Conservation (phyloP, 2,888 invertebrate species). For the Celastrina argiolus region DNA sequence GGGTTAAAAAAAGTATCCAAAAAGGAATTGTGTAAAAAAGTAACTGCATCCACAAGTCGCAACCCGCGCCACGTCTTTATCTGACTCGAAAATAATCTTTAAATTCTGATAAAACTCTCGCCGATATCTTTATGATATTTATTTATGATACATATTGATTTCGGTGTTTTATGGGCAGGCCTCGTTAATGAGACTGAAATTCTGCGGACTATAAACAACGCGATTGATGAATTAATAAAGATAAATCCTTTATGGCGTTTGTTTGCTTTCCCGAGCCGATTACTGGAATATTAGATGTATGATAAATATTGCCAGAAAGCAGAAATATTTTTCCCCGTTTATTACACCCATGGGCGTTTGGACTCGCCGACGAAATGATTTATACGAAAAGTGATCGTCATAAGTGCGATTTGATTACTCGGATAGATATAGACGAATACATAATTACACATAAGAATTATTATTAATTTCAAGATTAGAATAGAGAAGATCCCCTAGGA, state of each 20-base stretch:
- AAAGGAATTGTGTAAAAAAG: not conserved
- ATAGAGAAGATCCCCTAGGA: no score
- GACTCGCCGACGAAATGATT: not conserved
- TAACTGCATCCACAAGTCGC: not conserved
- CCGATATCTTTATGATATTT: not conserved
- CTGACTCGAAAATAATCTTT: not conserved
- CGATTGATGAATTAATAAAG: conserved; percentile 14
- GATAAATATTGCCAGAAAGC: conserved; percentile 21
- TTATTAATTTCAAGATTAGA: no score
- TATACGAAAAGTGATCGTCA: not conserved
- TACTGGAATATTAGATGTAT: conserved; percentile 9
- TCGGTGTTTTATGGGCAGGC: not conserved
- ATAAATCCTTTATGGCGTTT: not conserved
- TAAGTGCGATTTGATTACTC: no score
- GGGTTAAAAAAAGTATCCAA: no score
- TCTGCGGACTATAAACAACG: not conserved
- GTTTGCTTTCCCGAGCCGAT: not conserved
- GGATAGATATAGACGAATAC: no score
- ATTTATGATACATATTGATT: conserved; percentile 6
- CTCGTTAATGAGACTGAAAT: not conserved
- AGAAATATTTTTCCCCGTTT: not conserved
- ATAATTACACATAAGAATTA: no score
- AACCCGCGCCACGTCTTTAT: not conserved
- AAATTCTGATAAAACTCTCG: not conserved
- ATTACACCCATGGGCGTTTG: not conserved